Conservation (phyloP, 2,797 vertebrate genomes). For the Rousettus madagascariensis region DNA sequence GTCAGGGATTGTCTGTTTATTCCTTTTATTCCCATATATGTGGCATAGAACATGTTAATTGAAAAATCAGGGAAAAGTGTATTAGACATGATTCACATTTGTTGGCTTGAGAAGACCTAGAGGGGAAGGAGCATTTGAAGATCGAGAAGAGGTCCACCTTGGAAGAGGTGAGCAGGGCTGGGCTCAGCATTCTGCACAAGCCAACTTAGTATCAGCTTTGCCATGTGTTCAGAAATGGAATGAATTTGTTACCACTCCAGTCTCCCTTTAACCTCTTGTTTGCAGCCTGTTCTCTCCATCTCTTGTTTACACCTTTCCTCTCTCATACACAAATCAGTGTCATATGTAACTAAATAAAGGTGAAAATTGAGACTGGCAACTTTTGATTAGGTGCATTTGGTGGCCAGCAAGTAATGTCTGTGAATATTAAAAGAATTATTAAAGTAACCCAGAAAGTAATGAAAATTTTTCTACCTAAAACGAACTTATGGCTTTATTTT, state of each 20-base stretch:
- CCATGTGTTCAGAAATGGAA: background rate
- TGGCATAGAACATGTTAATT: background rate
- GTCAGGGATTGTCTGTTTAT: background rate
- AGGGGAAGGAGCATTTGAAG: background rate
- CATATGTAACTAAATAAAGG: background rate
- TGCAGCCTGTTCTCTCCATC: background rate
- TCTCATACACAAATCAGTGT: background rate
- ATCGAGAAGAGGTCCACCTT: background rate
- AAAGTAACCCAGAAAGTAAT: background rate
- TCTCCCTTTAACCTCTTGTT: background rate
- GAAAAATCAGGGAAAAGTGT: background rate
- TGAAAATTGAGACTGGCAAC: background rate
- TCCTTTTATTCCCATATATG: background rate
- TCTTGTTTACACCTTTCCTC: background rate
- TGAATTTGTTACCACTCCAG: background rate
- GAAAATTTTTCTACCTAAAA: background rate
- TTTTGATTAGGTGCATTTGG: background rate
- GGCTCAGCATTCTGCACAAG: background rate
- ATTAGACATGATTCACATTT: background rate
- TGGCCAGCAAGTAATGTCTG: background rate
- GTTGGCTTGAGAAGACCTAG: background rate
- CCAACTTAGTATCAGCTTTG: background rate
- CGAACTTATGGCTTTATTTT: background rate
- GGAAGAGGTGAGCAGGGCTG: background rate
- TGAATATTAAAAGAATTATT: constrained; percentile 22